Evolutionary conservation across 2,797 vertebrate genomes (phyloP).

Genomic region (Catharus ustulatus): DNA sequence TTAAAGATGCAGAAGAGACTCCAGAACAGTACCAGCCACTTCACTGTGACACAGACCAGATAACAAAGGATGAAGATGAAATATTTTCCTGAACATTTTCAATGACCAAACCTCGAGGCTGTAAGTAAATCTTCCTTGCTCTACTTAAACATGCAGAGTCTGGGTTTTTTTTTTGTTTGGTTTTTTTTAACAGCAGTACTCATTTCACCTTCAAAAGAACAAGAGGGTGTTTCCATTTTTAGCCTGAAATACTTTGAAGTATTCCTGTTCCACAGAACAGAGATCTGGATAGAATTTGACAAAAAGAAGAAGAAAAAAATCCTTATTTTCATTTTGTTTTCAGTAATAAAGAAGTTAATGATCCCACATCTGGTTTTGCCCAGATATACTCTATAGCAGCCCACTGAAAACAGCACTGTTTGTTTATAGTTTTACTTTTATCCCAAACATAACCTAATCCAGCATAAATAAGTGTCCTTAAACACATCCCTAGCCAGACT

Average conservation of each 20-base stretch:
- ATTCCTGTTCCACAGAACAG: neutral
- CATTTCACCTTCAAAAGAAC: constrained; percentile 45
- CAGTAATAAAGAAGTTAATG: constrained; percentile 51
- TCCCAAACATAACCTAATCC: neutral
- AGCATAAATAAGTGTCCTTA: neutral
- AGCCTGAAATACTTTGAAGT: constrained; percentile 63
- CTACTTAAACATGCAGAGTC: neutral
- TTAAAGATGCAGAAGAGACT: neutral
- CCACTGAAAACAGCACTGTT: neutral
- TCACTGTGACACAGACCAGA: neutral
- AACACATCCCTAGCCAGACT: neutral
- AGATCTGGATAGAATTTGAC: constrained; percentile 47
- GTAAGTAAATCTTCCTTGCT: neutral
- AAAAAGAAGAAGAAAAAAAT: constrained; percentile 17
- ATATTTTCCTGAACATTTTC: neutral
- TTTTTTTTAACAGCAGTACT: neutral
- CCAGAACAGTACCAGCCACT: neutral
- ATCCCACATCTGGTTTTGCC: constrained; percentile 45
- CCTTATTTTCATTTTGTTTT: constrained; percentile 35
- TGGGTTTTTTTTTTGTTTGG: neutral
- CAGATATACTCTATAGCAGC: neutral
- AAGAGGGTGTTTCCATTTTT: constrained; percentile 53
- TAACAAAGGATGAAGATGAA: neutral
- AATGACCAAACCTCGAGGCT: neutral
- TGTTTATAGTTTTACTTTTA: neutral